Percentiles rank a stretch among this genome's conserved stretches.
phyloP scores from a whole-genome alignment of 2,797 vertebrate species.

The Mus spretus region DNA sequence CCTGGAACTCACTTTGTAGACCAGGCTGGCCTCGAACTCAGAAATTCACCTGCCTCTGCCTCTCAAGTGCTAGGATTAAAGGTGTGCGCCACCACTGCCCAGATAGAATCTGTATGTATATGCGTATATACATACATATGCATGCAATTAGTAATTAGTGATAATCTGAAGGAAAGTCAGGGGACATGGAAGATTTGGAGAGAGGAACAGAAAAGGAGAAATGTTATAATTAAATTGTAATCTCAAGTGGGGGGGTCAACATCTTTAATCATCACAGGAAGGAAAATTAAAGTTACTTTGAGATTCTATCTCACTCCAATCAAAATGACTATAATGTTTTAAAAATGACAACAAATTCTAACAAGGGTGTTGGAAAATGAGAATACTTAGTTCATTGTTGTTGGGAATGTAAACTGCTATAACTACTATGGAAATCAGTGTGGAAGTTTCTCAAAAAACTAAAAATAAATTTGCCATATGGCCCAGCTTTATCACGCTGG shows the following conservation, averaged over 20 bases:
- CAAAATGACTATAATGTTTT: not conserved
- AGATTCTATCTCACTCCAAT: not conserved
- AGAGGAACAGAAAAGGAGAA: not conserved
- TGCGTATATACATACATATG: not conserved
- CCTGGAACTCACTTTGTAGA: too few relatives aligned
- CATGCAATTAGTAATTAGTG: not conserved
- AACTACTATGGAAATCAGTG: not conserved
- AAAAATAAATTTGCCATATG: not conserved
- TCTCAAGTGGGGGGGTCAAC: not conserved
- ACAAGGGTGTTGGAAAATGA: not conserved
- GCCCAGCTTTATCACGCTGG: too few relatives aligned
- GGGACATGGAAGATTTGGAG: not conserved
- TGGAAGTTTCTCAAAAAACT: not conserved
- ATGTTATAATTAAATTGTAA: not conserved
- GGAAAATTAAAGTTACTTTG: not conserved
- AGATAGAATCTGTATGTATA: not conserved
- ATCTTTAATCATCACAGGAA: not conserved
- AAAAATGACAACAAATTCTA: not conserved
- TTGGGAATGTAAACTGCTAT: not conserved
- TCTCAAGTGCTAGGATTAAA: too few relatives aligned
- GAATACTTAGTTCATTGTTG: not conserved
- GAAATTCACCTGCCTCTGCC: too few relatives aligned
- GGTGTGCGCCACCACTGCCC: too few relatives aligned
- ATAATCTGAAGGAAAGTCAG: not conserved
- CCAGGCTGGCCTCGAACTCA: too few relatives aligned